A percentile compares a stretch with the other conserved stretches of the same genome.
Conservation (phyloP, 2,888 invertebrate genomes). For the Lagria hirta region DNA sequence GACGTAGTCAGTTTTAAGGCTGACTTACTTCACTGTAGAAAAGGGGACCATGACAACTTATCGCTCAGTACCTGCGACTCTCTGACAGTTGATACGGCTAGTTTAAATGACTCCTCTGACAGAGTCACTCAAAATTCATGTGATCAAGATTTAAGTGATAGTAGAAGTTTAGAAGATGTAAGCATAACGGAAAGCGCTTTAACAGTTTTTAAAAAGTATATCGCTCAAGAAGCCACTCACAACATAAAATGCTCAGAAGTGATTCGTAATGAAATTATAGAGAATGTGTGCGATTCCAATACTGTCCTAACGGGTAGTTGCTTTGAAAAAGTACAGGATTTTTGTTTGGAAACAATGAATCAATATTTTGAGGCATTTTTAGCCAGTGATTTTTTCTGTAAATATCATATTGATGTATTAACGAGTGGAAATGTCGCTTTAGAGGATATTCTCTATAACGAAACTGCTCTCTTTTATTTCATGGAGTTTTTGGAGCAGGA, state of each 20-base stretch:
- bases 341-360: slow-evolving; percentile 64
- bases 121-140: slow-evolving; percentile 36
- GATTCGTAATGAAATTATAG: slow-evolving; percentile 62
- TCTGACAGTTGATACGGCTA: slow-evolving; percentile 49
- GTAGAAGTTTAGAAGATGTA: slow-evolving; percentile 35
- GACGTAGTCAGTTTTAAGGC: slow-evolving; percentile 71
- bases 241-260: slow-evolving; percentile 62
- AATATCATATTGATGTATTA: slow-evolving; percentile 90
- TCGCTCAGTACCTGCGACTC: slow-evolving; percentile 55
- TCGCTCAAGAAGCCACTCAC: slow-evolving; percentile 68
- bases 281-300: slow-evolving; percentile 65
- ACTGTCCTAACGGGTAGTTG: slow-evolving; percentile 68
- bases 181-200: slow-evolving; percentile 63
- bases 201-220: slow-evolving; percentile 74
- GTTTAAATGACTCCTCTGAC: slow-evolving; percentile 47
- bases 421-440: slow-evolving; percentile 78
- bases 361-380: slow-evolving; percentile 80
- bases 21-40: slow-evolving; percentile 41
- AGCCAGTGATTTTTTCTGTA: slow-evolving; percentile 83
- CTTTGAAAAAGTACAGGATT: slow-evolving; percentile 72
- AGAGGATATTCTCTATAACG: slow-evolving; percentile 87
- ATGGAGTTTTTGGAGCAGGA: slow-evolving; percentile 96
- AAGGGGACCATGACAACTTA: slow-evolving; percentile 52
- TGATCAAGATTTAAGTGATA: slow-evolving; percentile 48
- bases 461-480: slow-evolving; percentile 89